phyloP scores from a whole-genome alignment of 2,113 vertebrate species.

The Tonatia bakeri region DNA sequence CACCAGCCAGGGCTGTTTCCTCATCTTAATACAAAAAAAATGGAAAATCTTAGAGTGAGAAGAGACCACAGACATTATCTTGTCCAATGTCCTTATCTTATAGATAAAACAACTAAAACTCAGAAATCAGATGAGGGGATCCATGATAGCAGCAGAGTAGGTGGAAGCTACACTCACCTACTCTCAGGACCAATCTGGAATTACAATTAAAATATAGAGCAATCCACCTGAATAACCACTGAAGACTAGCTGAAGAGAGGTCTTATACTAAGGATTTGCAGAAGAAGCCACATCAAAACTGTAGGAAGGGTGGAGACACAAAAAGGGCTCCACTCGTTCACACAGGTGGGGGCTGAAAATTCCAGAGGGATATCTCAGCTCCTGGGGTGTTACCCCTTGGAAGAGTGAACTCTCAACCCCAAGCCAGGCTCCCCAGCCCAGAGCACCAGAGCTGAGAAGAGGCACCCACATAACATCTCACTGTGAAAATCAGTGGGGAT shows the following conservation, averaged over 20 bases:
- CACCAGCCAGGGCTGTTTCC: no score
- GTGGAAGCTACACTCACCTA: neutral
- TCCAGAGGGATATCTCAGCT: neutral
- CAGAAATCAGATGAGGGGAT: neutral
- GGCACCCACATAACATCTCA: neutral
- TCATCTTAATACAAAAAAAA: neutral
- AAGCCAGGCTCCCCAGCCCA: neutral
- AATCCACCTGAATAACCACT: neutral
- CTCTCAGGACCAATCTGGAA: neutral
- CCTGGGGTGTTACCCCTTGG: neutral
- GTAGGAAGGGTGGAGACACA: neutral
- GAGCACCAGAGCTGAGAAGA: neutral
- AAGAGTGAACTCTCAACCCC: neutral
- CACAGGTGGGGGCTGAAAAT: neutral
- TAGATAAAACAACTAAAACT: conserved; percentile 11
- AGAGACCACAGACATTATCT: neutral
- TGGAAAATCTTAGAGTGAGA: neutral
- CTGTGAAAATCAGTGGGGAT: neutral
- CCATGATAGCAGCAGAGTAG: neutral
- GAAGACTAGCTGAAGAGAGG: neutral
- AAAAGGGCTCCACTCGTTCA: neutral
- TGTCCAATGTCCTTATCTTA: neutral
- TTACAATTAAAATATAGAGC: neutral
- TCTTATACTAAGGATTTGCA: neutral
- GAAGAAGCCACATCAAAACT: neutral